Base-by-base conservation (phyloP, 2,888 invertebrate species). In the Pseudoips prasinana region DNA sequence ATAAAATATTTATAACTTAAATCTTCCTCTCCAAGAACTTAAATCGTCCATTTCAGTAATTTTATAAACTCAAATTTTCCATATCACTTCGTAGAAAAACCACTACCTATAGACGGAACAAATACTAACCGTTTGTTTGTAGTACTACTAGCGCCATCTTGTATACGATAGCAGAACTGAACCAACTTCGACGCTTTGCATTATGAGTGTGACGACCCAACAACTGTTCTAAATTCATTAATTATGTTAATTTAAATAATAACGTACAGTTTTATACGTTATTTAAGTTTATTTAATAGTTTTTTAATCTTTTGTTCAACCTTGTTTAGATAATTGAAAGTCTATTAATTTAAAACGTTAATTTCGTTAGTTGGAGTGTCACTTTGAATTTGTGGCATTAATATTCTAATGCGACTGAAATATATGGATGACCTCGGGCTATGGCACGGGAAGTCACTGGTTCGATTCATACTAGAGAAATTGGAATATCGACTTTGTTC, bases 141-240 rank as follows among this genome's bases (percentile, higher is more conserved):
- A 39, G 28, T 37, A 71, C 70, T 10, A 2, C 31, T 69, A 51
- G 29, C 74, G 86, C 85, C 87, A 86, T 83, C 87, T 86, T 41
- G 67, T 43, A 73, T 39, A 60, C 51, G 66, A 64, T 87, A 86
- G 87, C 85, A 22, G 65, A 67, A 83, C 71, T 64, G 5, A 30
- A 11, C 3, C 25, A 10, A 5, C 25, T 25, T 14, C 19, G n/a
- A 5, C 7, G 11, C 1, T 30, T 33, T 33, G 24, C 22, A 19
- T 36, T 3, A 28, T 11, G 4, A 26, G 17, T 28, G 31, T 45
- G 33, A 38, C 11, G 25, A 26, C 26, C 2, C 5, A 14, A 2
- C 14, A 5, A 14, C 5, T 32, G 20, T 18, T 31, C 6, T 19
- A 27, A 39, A 25, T 25, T 27, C 25, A 36, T 25, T 20, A 33